Percentiles rank a stretch among this genome's conserved stretches.
Conservation (phyloP, 1,140 invertebrate species). For the Danaus melanippus region DNA sequence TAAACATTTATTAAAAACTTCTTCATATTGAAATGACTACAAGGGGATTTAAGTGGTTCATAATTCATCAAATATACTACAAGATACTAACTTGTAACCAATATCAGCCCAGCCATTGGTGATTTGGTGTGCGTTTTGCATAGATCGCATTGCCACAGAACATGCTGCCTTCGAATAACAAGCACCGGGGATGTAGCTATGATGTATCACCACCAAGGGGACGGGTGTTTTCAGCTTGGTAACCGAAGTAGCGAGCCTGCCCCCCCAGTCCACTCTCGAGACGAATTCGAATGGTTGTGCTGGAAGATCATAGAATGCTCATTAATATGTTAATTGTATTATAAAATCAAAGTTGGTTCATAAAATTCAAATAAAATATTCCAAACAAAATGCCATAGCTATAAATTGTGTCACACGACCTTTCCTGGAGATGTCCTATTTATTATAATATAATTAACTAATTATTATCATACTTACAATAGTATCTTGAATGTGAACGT, state of each 20-base stretch:
- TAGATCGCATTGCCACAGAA: slow-evolving; percentile 65
- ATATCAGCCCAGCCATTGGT: slow-evolving; percentile 78
- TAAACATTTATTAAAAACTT: slow-evolving; percentile 9
- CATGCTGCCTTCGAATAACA: slow-evolving; percentile 73
- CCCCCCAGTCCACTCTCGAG: slow-evolving; percentile 18
- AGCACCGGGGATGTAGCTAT: slow-evolving; percentile 75
- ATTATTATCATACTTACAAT: too few relatives aligned
- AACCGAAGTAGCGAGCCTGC: slow-evolving; percentile 64
- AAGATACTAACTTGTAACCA: slow-evolving; percentile 73
- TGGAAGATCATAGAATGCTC: too few relatives aligned
- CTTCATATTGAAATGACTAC: too few relatives aligned
- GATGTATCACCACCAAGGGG: slow-evolving; percentile 83
- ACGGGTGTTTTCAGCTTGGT: slow-evolving; percentile 74
- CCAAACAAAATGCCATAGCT: too few relatives aligned
- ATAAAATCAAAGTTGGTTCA: too few relatives aligned
- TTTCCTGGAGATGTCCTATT: too few relatives aligned
- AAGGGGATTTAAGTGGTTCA: too few relatives aligned
- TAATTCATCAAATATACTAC: neutral
- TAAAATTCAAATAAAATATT: too few relatives aligned
- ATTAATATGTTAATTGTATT: too few relatives aligned
- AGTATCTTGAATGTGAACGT: too few relatives aligned
- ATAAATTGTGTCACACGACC: too few relatives aligned
- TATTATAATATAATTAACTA: too few relatives aligned
- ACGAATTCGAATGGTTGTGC: slow-evolving; percentile 12
- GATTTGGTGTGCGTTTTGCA: slow-evolving; percentile 74